Conservation (phyloP, 1,140 invertebrate species). For the Popillia japonica region DNA sequence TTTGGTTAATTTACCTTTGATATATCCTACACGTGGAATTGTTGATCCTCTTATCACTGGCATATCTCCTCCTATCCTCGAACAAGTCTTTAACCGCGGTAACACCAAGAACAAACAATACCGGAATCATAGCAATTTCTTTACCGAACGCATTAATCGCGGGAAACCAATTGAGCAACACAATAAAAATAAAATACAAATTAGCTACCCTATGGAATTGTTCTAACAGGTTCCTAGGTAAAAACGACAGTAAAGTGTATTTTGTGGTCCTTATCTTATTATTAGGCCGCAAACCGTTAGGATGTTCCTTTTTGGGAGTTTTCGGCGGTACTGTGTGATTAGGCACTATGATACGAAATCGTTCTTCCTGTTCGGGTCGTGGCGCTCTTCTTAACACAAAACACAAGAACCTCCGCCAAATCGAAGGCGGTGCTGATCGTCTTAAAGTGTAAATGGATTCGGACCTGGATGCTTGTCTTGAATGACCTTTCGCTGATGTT, state of each 20-base stretch:
- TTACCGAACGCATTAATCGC: constrained; percentile 95
- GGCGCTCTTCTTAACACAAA: constrained; percentile 65
- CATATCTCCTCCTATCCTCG: constrained; percentile 90
- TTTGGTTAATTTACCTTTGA: too few relatives aligned
- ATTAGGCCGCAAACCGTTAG: constrained; percentile 79
- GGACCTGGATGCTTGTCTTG: constrained; percentile 74
- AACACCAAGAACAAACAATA: constrained; percentile 94
- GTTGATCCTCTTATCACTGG: constrained; percentile 93
- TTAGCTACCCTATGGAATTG: constrained; percentile 98
- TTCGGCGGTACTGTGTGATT: constrained; percentile 84
- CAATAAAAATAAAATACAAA: constrained; percentile 97
- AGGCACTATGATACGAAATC: constrained; percentile 77
- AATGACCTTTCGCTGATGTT: constrained; percentile 67
- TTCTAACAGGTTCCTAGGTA: constrained; percentile 96
- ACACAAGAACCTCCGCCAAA: constrained; percentile 72
- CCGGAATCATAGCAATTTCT: constrained; percentile 94
- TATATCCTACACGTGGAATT: constrained; percentile 91
- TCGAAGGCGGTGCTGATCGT: constrained; percentile 71
- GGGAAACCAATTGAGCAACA: constrained; percentile 94
- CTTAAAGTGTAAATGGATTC: constrained; percentile 90
- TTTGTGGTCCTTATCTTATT: constrained; percentile 95
- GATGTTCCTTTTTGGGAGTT: constrained; percentile 79
- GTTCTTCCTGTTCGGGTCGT: constrained; percentile 69
- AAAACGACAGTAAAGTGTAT: constrained; percentile 92
- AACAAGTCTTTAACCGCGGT: constrained; percentile 97